phyloP scores from a whole-genome alignment of 2,888 invertebrate species.

The Heliconius aoede region DNA sequence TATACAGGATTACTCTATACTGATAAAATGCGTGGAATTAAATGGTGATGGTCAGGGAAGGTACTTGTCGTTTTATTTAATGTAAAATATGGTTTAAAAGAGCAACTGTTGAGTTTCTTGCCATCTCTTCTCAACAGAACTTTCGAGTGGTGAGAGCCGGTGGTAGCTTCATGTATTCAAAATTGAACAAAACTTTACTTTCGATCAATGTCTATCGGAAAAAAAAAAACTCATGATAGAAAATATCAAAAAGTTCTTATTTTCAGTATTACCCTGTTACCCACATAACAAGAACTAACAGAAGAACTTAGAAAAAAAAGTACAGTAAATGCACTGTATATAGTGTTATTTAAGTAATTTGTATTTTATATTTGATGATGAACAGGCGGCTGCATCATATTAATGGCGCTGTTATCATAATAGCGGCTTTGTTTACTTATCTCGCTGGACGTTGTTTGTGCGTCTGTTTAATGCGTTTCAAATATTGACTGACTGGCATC shows the following conservation, averaged over 20 bases:
- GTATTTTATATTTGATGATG: conserved; percentile 17
- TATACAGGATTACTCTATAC: too few relatives aligned
- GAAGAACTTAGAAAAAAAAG: too few relatives aligned
- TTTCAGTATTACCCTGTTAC: too few relatives aligned
- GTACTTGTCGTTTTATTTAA: neutral
- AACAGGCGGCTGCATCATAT: conserved; percentile 31
- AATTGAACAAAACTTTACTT: too few relatives aligned
- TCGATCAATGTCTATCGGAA: neutral
- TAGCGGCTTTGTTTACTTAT: conserved; percentile 46
- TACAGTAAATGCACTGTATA: neutral
- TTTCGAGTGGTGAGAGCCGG: too few relatives aligned
- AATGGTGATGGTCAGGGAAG: too few relatives aligned
- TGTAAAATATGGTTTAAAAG: neutral
- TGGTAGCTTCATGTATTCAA: neutral
- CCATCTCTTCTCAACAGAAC: neutral
- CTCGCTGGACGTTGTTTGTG: conserved; percentile 32
- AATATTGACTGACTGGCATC: conserved; percentile 27
- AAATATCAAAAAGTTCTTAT: too few relatives aligned
- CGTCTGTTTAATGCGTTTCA: conserved; percentile 27
- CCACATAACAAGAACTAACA: too few relatives aligned
- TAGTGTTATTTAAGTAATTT: conserved; percentile 1
- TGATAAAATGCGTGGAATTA: too few relatives aligned
- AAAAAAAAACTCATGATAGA: too few relatives aligned
- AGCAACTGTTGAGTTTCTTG: neutral
- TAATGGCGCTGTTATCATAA: conserved; percentile 37